phyloP scores from a whole-genome alignment of 2,888 invertebrate species.

The Leptinotarsa rubiginosa region DNA sequence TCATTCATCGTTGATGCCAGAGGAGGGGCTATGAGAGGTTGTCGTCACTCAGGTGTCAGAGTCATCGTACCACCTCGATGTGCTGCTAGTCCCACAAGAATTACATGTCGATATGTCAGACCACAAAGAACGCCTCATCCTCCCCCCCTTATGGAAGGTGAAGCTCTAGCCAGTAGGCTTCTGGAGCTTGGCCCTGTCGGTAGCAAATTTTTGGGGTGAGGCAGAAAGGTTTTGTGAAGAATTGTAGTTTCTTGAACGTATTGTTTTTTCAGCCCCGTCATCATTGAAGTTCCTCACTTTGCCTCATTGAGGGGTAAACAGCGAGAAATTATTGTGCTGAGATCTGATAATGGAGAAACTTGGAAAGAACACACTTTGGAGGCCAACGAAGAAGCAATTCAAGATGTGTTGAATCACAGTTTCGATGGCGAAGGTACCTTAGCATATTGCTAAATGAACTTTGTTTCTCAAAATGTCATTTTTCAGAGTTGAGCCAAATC shows the following conservation, averaged over 20 bases:
- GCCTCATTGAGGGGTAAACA: conserved; percentile 94
- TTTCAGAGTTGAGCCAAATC: conserved; percentile 78
- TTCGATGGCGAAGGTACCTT: conserved; percentile 82
- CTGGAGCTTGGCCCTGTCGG: conserved; percentile 96
- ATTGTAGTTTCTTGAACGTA: conserved; percentile 1
- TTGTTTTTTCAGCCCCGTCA: conserved; percentile 78
- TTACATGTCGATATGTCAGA: conserved; percentile 93
- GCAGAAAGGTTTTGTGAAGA: background rate
- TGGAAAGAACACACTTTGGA: conserved; percentile 96
- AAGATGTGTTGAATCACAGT: conserved; percentile 93
- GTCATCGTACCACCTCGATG: conserved; percentile 97
- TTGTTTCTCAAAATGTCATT: conserved; percentile 11
- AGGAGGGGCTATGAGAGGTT: conserved; percentile 98
- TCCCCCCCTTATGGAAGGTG: conserved; percentile 97
- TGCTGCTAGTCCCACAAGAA: conserved; percentile 93
- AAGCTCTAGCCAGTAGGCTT: conserved; percentile 94
- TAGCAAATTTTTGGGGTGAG: conserved; percentile 94
- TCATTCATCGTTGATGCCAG: conserved; percentile 99
- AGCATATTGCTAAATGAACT: no score
- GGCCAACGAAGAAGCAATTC: conserved; percentile 87
- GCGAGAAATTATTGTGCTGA: conserved; percentile 93
- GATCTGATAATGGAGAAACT: conserved; percentile 97
- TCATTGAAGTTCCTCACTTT: conserved; percentile 97
- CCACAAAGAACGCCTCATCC: conserved; percentile 81
- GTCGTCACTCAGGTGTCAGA: conserved; percentile 96